Evolutionary conservation across 2,797 vertebrate genomes (phyloP), one percentile per base, ranked within the genome.

Genomic region (Acanthornis magna): DNA sequence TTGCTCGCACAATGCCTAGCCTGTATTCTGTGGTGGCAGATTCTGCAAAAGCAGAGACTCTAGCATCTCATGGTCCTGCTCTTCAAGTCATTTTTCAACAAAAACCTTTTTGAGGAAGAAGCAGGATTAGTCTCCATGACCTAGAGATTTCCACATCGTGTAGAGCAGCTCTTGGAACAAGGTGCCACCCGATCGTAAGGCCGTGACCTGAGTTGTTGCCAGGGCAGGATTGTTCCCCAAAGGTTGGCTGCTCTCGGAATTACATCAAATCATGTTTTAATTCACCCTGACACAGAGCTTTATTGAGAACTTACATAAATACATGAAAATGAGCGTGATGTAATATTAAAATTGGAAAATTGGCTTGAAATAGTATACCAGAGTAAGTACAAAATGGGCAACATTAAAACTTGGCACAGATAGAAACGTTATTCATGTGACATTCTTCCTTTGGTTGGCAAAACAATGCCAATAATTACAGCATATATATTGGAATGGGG

Each of bases 291-390:
- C 62, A 16, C 4, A 76, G 50, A 66, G 18, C 50, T 91, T 91
- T 91, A 84, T 58, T 80, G 76, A 76, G 78, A 93, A 58, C 72
- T 66, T 92, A 66, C 2, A 2, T 68, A 85, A 92, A 80, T 63
- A 51, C 13, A 42, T 88, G 75, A 71, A 94, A 95, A 91, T 78
- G 26, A 88, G 55, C 8, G 16, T 93, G 95, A 91, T 55, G 43
- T 93, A 96, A 93, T 81, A 88, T 36, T 88, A 43, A 88, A 87
- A 85, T 74, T 61, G 72, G 50, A 80, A 88, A 95, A 93, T 70
- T 86, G 70, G 70, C 73, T 93, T 86, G 88, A 86, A 93, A 71
- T 82, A 66, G 12, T 53, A 53, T 53, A 43, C 9, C 1, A 4
- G 68, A 78, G 22, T 91, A 91, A 88, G 85, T 77, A 81, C 32